A percentile compares a stretch with the other conserved stretches of the same genome.
These are phyloP conservation scores for Amphipyra tragopoginis DNA, from an alignment of 2,888 invertebrate species.

Conservation along the genomic window DNA sequence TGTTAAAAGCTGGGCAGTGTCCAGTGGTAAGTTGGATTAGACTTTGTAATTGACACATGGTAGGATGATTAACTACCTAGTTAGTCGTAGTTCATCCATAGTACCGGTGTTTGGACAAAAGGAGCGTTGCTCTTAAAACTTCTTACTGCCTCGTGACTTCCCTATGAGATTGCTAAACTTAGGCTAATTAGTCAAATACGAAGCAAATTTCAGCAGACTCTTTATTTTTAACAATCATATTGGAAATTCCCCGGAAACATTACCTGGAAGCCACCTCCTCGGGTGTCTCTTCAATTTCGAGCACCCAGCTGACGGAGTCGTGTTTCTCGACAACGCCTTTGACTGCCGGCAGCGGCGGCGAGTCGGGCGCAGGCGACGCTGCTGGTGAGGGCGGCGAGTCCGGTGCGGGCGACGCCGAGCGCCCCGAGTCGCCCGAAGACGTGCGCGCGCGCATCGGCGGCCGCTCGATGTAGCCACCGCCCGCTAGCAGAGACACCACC, in stretches of 20 bases:
- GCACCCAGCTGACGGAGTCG: conserved; percentile 96
- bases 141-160: too few species aligned
- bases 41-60: too few species aligned
- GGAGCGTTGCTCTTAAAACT: too few species aligned
- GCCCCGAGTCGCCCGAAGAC: conserved; percentile 80
- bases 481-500: conserved; percentile 84
- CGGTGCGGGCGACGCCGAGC: conserved; percentile 80
- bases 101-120: too few species aligned
- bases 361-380: conserved; percentile 76
- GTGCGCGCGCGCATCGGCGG: conserved; percentile 80
- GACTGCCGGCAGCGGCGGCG: conserved; percentile 92
- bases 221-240: too few species aligned
- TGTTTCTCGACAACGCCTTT: conserved; percentile 96
- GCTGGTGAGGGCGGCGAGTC: conserved; percentile 81
- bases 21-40: too few species aligned
- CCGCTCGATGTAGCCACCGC: conserved; percentile 83
- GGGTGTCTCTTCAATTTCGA: conserved; percentile 94
- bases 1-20: too few species aligned
- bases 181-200: too few species aligned
- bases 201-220: not conserved
- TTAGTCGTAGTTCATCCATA: too few species aligned
- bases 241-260: not conserved
- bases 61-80: too few species aligned
- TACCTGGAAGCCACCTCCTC: conserved; percentile 92
- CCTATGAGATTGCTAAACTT: not conserved